Percentiles rank a stretch among this genome's conserved stretches.
Conservation (phyloP, 2,113 vertebrate genomes). For the Hydropotes inermis region DNA sequence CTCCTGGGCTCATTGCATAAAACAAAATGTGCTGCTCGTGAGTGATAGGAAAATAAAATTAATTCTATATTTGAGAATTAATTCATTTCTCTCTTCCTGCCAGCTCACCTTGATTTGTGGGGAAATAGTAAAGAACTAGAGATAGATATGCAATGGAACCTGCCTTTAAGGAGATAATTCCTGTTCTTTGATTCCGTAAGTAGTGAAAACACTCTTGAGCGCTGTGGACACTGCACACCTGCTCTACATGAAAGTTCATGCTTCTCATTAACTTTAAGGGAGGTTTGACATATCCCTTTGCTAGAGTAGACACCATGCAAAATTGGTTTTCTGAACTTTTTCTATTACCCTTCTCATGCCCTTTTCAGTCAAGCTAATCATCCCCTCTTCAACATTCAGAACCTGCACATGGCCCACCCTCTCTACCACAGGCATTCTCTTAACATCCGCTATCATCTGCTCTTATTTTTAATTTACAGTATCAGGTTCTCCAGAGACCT, state of each 20-base stretch:
- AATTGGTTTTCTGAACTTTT: slow-evolving; percentile 6
- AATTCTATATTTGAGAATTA: slow-evolving; percentile 48
- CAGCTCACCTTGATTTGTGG: slow-evolving; percentile 18
- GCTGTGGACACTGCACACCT: background rate
- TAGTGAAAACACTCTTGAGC: background rate
- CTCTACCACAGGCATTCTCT: background rate
- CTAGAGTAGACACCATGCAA: background rate
- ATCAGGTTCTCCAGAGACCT: background rate
- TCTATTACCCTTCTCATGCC: background rate
- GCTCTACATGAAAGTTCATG: background rate
- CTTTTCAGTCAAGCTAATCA: background rate
- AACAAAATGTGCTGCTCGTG: background rate
- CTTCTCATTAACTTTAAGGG: slow-evolving; percentile 32
- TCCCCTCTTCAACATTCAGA: background rate
- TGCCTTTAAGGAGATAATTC: slow-evolving; percentile 42
- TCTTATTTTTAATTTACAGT: background rate
- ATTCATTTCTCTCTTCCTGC: slow-evolving; percentile 29
- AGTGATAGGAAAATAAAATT: slow-evolving; percentile 2
- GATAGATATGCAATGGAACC: background rate
- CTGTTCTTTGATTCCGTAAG: background rate
- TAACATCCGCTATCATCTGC: background rate
- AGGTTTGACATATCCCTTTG: background rate
- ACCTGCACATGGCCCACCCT: background rate
- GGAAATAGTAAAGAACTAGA: slow-evolving; percentile 12
- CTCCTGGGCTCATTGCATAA: background rate